A percentile compares a stretch with the other conserved stretches of the same genome.
Evolutionary conservation across 2,888 invertebrate species (phyloP).

Genomic region (Dynastes maya): DNA sequence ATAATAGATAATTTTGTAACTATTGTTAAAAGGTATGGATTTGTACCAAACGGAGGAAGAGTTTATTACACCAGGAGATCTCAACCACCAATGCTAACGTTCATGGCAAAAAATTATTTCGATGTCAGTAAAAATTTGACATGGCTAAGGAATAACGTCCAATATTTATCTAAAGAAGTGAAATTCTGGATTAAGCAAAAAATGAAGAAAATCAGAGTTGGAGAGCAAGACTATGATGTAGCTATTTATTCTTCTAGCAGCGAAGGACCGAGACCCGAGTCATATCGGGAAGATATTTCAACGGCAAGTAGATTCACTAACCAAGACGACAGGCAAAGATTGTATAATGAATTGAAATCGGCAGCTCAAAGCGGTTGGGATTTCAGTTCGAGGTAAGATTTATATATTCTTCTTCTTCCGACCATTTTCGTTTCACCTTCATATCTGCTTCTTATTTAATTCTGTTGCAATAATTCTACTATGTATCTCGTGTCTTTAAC

Average conservation of each 20-base stretch:
- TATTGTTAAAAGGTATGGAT: slow-evolving; percentile 78
- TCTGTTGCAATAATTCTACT: too few species aligned
- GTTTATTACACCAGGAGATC: slow-evolving; percentile 83
- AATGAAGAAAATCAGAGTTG: slow-evolving; percentile 71
- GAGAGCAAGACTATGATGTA: slow-evolving; percentile 72
- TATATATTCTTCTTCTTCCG: background rate
- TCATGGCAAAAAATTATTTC: slow-evolving; percentile 82
- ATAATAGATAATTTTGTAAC: slow-evolving; percentile 81
- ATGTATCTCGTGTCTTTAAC: too few species aligned
- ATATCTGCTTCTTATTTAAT: too few species aligned
- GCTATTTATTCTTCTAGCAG: slow-evolving; percentile 77
- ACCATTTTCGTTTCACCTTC: too few species aligned
- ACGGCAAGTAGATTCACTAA: slow-evolving; percentile 65
- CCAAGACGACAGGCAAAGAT: slow-evolving; percentile 62
- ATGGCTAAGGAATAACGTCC: slow-evolving; percentile 76
- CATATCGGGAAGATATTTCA: slow-evolving; percentile 78
- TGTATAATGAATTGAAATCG: slow-evolving; percentile 44
- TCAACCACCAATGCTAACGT: slow-evolving; percentile 81
- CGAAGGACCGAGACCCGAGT: slow-evolving; percentile 81
- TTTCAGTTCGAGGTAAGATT: slow-evolving; percentile 77
- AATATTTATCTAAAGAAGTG: slow-evolving; percentile 76
- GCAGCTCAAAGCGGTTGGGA: slow-evolving; percentile 93
- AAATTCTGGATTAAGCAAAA: slow-evolving; percentile 77
- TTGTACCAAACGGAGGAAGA: slow-evolving; percentile 87
- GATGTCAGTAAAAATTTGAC: slow-evolving; percentile 75